These are phyloP conservation scores for Threskiornis aethiopicus DNA, from an alignment of 2,797 vertebrate genomes.

Conservation along the genomic window DNA sequence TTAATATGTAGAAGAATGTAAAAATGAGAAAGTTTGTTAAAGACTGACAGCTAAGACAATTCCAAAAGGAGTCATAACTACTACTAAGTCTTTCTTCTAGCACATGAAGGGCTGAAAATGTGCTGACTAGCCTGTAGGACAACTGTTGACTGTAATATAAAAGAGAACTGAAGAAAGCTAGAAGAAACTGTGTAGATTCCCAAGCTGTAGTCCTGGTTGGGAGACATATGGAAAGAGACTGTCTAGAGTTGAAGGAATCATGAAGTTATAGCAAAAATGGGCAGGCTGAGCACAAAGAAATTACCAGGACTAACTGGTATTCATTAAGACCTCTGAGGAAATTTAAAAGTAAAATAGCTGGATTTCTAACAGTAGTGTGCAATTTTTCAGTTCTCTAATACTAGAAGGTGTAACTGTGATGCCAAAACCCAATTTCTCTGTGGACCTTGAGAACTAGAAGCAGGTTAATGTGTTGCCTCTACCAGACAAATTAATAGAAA, in stretches of 20 bases:
- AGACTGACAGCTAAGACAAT: not conserved
- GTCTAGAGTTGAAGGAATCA: not conserved
- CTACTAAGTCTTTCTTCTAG: not conserved
- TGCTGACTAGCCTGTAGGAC: not conserved
- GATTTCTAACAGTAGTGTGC: not conserved
- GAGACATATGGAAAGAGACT: fast-evolving
- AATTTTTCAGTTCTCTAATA: not conserved
- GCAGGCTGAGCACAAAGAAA: not conserved
- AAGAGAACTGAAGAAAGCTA: not conserved
- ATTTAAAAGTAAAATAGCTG: not conserved
- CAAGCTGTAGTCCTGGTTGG: not conserved
- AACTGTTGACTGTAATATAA: not conserved
- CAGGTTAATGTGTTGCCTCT: not conserved
- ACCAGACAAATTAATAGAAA: not conserved
- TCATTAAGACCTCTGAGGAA: not conserved
- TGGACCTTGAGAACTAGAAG: not conserved
- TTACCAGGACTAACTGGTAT: not conserved
- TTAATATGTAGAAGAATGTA: not conserved
- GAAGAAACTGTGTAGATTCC: not conserved
- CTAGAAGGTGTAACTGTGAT: not conserved
- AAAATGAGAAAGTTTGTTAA: not conserved
- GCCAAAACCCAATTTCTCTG: not conserved
- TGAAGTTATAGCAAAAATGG: not conserved
- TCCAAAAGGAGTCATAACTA: not conserved
- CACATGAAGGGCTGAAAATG: not conserved